Conservation (phyloP, 1,140 invertebrate species). For the Cherax quadricarinatus region DNA sequence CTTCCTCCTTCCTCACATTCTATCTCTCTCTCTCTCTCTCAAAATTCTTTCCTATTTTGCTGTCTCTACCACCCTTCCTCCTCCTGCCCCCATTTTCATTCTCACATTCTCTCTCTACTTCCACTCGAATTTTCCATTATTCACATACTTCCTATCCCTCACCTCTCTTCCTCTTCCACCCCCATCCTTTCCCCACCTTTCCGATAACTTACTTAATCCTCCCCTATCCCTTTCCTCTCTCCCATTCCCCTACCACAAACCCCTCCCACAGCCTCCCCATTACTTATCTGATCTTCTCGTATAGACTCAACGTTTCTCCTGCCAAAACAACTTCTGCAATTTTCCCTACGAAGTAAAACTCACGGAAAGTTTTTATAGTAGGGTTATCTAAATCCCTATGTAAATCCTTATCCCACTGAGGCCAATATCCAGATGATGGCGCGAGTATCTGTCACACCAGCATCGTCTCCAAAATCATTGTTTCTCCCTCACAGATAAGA, state of each 20-base stretch:
- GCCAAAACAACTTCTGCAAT: conserved; percentile 38
- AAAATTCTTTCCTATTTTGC: no score
- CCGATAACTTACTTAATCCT: not conserved
- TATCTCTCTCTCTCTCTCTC: no score
- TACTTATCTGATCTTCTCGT: not conserved
- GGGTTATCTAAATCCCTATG: not conserved
- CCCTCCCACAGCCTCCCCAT: conserved; percentile 2
- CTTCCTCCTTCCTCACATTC: no score
- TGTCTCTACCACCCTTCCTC: no score
- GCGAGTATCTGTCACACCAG: not conserved
- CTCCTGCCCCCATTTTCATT: no score
- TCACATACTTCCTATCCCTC: no score
- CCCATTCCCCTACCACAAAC: not conserved
- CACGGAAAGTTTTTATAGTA: not conserved
- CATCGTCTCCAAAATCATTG: not conserved
- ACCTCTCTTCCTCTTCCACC: no score
- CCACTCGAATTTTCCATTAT: no score
- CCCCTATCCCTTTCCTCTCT: not conserved
- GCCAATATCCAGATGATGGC: conserved; percentile 33
- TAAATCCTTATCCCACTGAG: not conserved
- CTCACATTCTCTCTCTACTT: no score
- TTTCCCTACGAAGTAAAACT: not conserved
- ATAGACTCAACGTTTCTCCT: not conserved
- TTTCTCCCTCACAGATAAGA: not conserved
- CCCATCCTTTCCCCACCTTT: no score